phyloP scores from a whole-genome alignment of 2,797 vertebrate genomes.

The Sebastes matsubarae region DNA sequence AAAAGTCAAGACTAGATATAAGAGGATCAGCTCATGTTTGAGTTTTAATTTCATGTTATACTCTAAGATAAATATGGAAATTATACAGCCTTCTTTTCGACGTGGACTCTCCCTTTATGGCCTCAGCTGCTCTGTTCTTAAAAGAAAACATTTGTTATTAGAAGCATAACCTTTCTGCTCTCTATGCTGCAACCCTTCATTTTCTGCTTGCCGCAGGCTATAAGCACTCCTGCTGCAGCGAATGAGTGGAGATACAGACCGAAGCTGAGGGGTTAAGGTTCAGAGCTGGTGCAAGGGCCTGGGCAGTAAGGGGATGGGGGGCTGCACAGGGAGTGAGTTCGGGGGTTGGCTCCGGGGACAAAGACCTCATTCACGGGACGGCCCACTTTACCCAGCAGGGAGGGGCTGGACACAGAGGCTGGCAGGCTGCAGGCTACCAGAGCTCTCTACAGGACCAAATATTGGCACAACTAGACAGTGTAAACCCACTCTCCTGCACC shows the following conservation, averaged over 20 bases:
- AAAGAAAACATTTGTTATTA: conserved; percentile 53
- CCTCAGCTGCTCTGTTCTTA: background rate
- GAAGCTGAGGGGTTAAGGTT: conserved; percentile 73
- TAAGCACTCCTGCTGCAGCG: background rate
- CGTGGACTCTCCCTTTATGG: conserved; percentile 6
- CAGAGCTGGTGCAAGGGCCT: conserved; percentile 64
- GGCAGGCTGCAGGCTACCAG: conserved; percentile 56
- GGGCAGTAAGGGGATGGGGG: conserved; percentile 47
- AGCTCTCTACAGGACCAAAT: conserved; percentile 53
- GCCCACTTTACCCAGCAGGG: conserved; percentile 63
- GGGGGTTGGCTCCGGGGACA: conserved; percentile 76
- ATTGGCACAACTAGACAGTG: conserved; percentile 47
- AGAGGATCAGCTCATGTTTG: background rate
- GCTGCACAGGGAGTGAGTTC: conserved; percentile 57
- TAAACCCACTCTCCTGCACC: conserved; percentile 41
- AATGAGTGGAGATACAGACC: conserved; percentile 9
- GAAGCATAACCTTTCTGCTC: conserved; percentile 37
- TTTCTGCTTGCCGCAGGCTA: conserved; percentile 30
- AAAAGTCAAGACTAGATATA: background rate
- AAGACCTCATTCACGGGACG: conserved; percentile 75
- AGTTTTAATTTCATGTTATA: background rate
- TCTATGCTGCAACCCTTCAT: conserved; percentile 26
- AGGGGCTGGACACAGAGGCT: conserved; percentile 67
- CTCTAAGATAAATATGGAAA: background rate
- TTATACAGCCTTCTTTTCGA: background rate